Base-by-base conservation (phyloP, 23 tunicate genomes). In the Aplidium turbinatum region DNA sequence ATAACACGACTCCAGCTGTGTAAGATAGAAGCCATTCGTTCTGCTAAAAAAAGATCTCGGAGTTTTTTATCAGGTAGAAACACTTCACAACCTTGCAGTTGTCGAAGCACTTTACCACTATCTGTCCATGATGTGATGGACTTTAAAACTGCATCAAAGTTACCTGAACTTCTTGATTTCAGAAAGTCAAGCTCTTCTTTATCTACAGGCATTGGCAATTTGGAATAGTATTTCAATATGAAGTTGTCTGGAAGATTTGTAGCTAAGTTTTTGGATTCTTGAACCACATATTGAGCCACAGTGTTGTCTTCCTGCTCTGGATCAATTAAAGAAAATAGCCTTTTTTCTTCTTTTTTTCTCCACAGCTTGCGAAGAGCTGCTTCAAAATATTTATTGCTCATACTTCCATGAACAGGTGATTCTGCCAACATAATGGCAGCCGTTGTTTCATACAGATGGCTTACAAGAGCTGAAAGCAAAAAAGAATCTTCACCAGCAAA, bases 361-460 rank as follows among this genome's bases (percentile, higher is more conserved):
- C 75, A 81, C 3, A 81, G 31, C 46, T 30, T 35, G 29, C 61
- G 25, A 31, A 70, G 36, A 20, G 87, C 58, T 35, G 32, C 47
- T 23, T 33, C 70, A 6, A 81, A 57, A 31, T 70, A 61, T 2
- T 47, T 21, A 4, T 31, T 45, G 33, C 63, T 34, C 52, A 28
- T 0, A 4, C 47, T 7, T 1, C 39, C 9, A 38, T 27, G 72
- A 42, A 9, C 13, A 2, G 62, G 45, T 1, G 87, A 58, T 47
- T 57, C 35, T 18, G 48, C 3, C 35, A 58, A 31, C 72, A 62
- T 55, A 48, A 81, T 58, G 11, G 78, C 79, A 21, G 69, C 87
- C 3, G 58, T 31, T 24, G 75, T 75, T 60, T 81, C 87, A 62
- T 61, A 60, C 38, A 81, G 30, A 47, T 81, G 87, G 16, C 76